Evolutionary conservation across 2,797 vertebrate genomes (phyloP).

Genomic region (Macrochelys suwanniensis): DNA sequence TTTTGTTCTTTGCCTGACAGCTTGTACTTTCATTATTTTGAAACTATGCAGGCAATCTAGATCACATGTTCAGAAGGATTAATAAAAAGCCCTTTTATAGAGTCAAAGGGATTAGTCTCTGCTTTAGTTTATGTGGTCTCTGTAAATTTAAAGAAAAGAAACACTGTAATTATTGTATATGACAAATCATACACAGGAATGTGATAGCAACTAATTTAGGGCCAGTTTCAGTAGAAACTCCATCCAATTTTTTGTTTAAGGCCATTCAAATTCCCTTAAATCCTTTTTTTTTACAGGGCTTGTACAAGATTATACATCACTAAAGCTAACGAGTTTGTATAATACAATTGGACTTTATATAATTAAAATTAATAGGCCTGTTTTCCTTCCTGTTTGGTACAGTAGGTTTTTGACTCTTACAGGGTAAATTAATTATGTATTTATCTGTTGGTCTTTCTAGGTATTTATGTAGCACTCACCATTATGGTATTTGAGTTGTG

Average conservation of each 20-base stretch:
- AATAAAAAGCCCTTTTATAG: not conserved
- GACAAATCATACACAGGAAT: not conserved
- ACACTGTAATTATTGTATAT: not conserved
- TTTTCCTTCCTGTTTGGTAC: not conserved
- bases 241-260: not conserved
- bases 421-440: not conserved
- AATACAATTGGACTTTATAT: not conserved
- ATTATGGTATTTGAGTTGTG: not conserved
- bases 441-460: not conserved
- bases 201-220: not conserved
- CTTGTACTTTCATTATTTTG: not conserved
- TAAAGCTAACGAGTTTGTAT: not conserved
- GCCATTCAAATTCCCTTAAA: not conserved
- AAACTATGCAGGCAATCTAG: not conserved
- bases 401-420: not conserved
- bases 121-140: not conserved
- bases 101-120: not conserved
- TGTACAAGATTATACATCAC: not conserved
- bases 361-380: not conserved
- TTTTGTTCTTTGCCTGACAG: not conserved
- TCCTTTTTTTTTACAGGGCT: not conserved
- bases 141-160: not conserved
- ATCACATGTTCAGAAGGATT: not conserved
- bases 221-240: not conserved
- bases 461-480: not conserved